Percentiles rank a stretch among this genome's conserved stretches.
Conservation (phyloP, 2,888 invertebrate genomes). For the Monochamus alternatus region DNA sequence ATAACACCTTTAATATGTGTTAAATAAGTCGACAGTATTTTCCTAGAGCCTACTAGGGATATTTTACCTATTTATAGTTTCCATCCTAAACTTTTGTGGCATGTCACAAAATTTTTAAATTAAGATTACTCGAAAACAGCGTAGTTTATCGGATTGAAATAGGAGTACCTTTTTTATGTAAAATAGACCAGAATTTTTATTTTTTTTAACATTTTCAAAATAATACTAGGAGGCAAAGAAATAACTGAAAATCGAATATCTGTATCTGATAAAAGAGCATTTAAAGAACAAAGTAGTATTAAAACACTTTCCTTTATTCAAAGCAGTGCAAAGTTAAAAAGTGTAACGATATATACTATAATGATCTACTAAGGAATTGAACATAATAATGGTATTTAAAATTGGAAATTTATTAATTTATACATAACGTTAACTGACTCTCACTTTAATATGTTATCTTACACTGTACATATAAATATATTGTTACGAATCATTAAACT, state of each 20-base stretch:
- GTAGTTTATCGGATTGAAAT: too few species aligned
- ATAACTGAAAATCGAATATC: neutral
- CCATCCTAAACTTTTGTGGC: too few species aligned
- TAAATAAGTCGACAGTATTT: too few species aligned
- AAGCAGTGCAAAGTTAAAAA: constrained; percentile 45
- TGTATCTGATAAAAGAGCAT: neutral
- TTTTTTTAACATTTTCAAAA: too few species aligned
- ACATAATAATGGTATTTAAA: constrained; percentile 12
- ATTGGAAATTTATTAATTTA: constrained; percentile 24
- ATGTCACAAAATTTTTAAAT: too few species aligned
- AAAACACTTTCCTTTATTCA: constrained; percentile 39
- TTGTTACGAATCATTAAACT: neutral
- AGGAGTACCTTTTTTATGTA: too few species aligned
- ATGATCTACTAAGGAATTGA: neutral
- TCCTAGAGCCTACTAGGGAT: too few species aligned
- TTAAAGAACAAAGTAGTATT: neutral
- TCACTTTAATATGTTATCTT: constrained; percentile 4
- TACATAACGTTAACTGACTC: constrained; percentile 11
- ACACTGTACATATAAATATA: neutral
- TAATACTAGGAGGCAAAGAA: neutral
- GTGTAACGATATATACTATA: constrained; percentile 39
- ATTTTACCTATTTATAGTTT: too few species aligned
- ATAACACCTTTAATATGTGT: too few species aligned
- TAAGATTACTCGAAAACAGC: too few species aligned
- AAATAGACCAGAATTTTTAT: too few species aligned